These are phyloP conservation scores for Scolopax rusticola DNA, from an alignment of 2,797 vertebrate species.

Conservation along the genomic window DNA sequence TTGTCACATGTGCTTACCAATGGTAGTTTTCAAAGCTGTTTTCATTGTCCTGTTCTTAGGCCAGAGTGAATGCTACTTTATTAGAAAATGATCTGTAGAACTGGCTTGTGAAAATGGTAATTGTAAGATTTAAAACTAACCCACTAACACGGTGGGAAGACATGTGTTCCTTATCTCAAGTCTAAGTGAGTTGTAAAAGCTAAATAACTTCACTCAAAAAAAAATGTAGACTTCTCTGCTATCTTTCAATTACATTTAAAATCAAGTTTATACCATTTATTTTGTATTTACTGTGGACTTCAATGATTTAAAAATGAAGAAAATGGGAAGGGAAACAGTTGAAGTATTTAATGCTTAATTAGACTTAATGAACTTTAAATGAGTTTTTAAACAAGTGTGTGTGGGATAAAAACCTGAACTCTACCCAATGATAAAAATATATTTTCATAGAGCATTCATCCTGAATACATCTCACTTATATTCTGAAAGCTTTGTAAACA, in stretches of 20 bases:
- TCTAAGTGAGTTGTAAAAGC: not conserved
- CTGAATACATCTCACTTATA: not conserved
- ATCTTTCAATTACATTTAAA: not conserved
- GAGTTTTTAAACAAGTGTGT: not conserved
- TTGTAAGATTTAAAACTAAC: not conserved
- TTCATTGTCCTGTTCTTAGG: not conserved
- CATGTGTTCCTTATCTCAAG: not conserved
- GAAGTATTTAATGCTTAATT: not conserved
- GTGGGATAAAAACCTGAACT: not conserved
- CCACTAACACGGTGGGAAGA: not conserved
- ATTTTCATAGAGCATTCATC: not conserved
- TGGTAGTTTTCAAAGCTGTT: not conserved
- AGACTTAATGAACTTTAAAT: not conserved
- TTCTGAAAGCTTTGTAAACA: not conserved
- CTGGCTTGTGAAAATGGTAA: not conserved
- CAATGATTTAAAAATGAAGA: not conserved
- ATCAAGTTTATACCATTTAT: not conserved
- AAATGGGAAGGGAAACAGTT: not conserved
- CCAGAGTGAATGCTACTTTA: not conserved
- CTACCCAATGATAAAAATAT: not conserved
- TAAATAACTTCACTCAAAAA: not conserved
- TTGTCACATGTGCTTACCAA: not conserved
- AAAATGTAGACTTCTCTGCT: not conserved
- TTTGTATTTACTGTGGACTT: not conserved
- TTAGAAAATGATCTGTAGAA: not conserved